Evolutionary conservation across 2,113 vertebrate species (phyloP), one percentile per base, ranked within the genome.

Genomic region (Ibidorhyncha struthersii): DNA sequence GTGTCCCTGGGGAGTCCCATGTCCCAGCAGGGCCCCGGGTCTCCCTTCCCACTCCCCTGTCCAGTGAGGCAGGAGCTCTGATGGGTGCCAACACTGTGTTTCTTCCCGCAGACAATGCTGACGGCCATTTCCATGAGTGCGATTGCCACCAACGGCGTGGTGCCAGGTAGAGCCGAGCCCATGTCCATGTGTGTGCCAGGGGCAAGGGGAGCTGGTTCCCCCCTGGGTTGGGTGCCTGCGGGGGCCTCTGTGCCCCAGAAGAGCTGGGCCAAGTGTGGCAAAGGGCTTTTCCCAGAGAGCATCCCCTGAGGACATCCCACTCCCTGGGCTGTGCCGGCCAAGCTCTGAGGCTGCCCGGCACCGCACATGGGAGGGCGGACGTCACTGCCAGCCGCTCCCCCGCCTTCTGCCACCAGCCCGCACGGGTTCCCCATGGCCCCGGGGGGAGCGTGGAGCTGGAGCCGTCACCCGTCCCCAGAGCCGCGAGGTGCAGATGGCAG

Each of bases 71-170:
- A 36, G 40, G n/a, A 36, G 47, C 80, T 86, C 55, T 15, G 55
- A 66, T 0, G 1, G 14, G 27, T 17, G 25, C 86, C 4, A 4
- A 84, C 43, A 6, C 49, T 12, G 27, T 73, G 78, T 95, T 98
- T 89, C 76, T 95, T 91, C 93, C 97, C 59, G 18, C 98, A 99
- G 99, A 99, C 99, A 20, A 99, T 99, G 99, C 98, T 99, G 98
- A 99, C 99, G 27, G 99, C 99, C 97, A 99, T 99, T 97, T 99
- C 99, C 36, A 99, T 99, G 99, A 99, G 99, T 13, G 99, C 99
- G 7, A 99, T 99, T 10, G 99, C 99, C 40, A 99, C 99, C 96
- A 99, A 99, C 82, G 99, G 99, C 79, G 99, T 99, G 23, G 99
- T 99, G 93, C 99, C 99, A 99, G 99, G 99, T 99, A 98, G 22